These are phyloP conservation scores for Tricholaema leucomelas DNA, from an alignment of 2,113 vertebrate species.

Conservation along the genomic window DNA sequence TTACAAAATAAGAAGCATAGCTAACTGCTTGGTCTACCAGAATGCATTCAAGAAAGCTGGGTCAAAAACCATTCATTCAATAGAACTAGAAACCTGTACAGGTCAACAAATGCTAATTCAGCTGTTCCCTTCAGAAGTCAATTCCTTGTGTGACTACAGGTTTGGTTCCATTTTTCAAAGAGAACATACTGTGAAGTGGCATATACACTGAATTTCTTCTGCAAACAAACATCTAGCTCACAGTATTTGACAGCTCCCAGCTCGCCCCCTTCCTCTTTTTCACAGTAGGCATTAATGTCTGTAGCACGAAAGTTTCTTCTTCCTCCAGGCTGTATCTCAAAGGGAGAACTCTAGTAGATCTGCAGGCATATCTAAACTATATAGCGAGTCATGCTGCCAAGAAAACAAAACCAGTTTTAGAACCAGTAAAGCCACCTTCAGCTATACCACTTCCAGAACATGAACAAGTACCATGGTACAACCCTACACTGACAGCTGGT, in stretches of 20 bases:
- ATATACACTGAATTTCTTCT: not conserved
- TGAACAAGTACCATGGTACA: not conserved
- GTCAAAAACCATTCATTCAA: not conserved
- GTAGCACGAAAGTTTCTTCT: not conserved
- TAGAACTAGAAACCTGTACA: not conserved
- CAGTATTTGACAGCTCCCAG: not conserved
- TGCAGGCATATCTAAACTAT: not conserved
- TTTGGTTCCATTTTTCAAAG: not conserved
- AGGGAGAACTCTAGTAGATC: not conserved
- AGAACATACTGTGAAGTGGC: not conserved
- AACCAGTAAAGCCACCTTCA: not conserved
- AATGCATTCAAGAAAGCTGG: not conserved
- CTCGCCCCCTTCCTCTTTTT: not conserved
- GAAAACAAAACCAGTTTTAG: conserved; percentile 12
- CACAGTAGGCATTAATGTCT: not conserved
- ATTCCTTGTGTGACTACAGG: not conserved
- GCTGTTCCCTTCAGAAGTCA: not conserved
- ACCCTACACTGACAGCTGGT: not conserved
- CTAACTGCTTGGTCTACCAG: not conserved
- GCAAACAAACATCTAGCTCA: not conserved
- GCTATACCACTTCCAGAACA: not conserved
- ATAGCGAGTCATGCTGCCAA: not conserved
- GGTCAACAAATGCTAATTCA: not conserved
- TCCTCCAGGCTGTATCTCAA: not conserved
- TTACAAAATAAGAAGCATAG: not conserved